These are phyloP conservation scores for Cetoscarus ocellatus DNA, from an alignment of 2,797 vertebrate genomes.

Conservation along the genomic window DNA sequence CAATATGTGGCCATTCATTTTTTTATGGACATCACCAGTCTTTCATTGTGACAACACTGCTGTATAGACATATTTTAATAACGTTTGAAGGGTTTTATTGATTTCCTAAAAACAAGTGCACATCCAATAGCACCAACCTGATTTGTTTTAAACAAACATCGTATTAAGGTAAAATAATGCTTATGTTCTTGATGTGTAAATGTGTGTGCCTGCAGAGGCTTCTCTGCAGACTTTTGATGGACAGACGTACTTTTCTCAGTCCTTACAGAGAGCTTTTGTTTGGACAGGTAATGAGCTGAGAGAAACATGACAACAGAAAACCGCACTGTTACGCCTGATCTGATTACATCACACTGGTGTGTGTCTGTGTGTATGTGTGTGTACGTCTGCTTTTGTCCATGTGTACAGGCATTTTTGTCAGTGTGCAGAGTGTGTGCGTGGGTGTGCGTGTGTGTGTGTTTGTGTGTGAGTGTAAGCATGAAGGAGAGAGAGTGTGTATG, in stretches of 20 bases:
- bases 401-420: neutral
- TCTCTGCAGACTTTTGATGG: slow-evolving; percentile 33
- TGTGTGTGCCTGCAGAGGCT: neutral
- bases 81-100: no score
- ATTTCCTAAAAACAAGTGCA: no score
- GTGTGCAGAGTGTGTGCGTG: slow-evolving; percentile 5
- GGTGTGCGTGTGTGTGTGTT: slow-evolving; percentile 17
- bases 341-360: slow-evolving; percentile 61
- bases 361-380: slow-evolving; percentile 14
- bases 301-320: slow-evolving; percentile 72
- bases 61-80: no score
- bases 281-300: slow-evolving; percentile 77
- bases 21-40: no score
- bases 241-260: slow-evolving; percentile 43
- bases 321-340: slow-evolving; percentile 67
- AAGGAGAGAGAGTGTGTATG: neutral
- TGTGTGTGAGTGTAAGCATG: slow-evolving; percentile 5
- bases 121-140: no score
- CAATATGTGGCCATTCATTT: no score
- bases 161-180: no score
- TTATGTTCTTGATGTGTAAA: no score
- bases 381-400: slow-evolving; percentile 14
- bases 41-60: no score
- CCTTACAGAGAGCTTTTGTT: slow-evolving; percentile 64
- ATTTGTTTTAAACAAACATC: no score